Evolutionary conservation across 2,797 vertebrate genomes (phyloP), one percentile per base, ranked within the genome.

Genomic region (Phoxinus dragarum): DNA sequence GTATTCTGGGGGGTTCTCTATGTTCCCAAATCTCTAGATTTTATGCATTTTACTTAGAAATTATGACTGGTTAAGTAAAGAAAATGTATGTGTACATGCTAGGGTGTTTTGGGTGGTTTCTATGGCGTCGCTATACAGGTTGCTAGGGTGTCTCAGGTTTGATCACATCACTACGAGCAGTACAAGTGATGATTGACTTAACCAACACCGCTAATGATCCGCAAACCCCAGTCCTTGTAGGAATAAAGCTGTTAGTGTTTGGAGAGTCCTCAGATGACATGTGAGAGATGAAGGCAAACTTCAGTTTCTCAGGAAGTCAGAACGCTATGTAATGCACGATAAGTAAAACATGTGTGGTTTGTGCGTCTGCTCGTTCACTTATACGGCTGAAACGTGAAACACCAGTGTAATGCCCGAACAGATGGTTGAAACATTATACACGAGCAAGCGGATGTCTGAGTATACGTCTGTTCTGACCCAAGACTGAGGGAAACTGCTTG

Each of bases 341-440:
- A 86, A 81, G 42, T 34, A 64, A 66, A 4, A 27, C 21, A 38
- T 21, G 73, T 72, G 69, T 56, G 27, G 49, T 74, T 84, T 67
- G n/a, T 31, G 61, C 42, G 5, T 80, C 81, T 87, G 81, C 73
- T 72, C 64, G 67, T 73, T 31, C 52, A 74, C 49, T 84, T 42
- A 80, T 54, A 59, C 27, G 27, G 7, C 69, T 74, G 38, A 87
- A 87, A 87, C 36, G 4, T 72, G 36, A 80, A 80, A 84, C 72
- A 23, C 10, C 61, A 73, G 77, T 56, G 17, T 66, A 72, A 64
- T 78, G 75, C 23, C 17, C 61, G 67, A 77, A 77, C 80, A 77
- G 75, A 83, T 73, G 86, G 11, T 67, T 73, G 36, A 79, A 86
- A 83, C 69, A 42, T 73, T 71, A 77, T 54, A 42, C 8, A 8